Evolutionary conservation across 2,888 invertebrate genomes (phyloP), one percentile per base, ranked within the genome.

Genomic region (Coremacera marginata): DNA sequence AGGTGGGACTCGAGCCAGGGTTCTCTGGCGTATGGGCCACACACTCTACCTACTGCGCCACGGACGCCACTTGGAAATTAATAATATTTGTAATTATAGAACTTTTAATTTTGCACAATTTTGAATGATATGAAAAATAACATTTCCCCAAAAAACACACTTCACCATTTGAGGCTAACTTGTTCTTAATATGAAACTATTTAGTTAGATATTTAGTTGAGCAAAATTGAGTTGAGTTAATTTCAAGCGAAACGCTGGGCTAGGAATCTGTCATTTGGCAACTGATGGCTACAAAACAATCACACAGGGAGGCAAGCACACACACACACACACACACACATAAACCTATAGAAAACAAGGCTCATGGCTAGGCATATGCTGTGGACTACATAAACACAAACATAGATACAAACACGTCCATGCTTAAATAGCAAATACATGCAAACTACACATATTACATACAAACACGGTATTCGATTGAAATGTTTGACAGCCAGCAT

Each of bases 401-500:
- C 51, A n/a, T 73, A 55, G 14, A 37, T 14, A 57, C 14, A 67
- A 5, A 37, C 55, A 67, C 70, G 49, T 49, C 44, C 37, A 77
- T 51, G 72, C 14, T 52, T 19, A n/a, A 44, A 75, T 49, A n/a
- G 55, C 62, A 49, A 76, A 52, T 57, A 31, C 37, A 44, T 49
- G 14, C 34, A 60, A 55, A 52, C 34, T 60, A 75, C 65, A 73
- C 67, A 71, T 65, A 49, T 51, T 73, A 51, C 57, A 19, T 34
- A 31, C 14, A 22, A 27, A 27, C 22, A n/a, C 34, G 31, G 31
- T 5, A 52, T 51, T 60, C 74, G 67, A 74, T 74, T 74, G 74
- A 67, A 74, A 74, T 74, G 74, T 74, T 74, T 74, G 74, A 74
- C 74, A 37, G 67, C 74, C 67, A 74, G 37, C 74, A 74, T 74